Evolutionary conservation across 2,797 vertebrate genomes (phyloP), one percentile per base, ranked within the genome.

Genomic region (Muscicapa comitata): DNA sequence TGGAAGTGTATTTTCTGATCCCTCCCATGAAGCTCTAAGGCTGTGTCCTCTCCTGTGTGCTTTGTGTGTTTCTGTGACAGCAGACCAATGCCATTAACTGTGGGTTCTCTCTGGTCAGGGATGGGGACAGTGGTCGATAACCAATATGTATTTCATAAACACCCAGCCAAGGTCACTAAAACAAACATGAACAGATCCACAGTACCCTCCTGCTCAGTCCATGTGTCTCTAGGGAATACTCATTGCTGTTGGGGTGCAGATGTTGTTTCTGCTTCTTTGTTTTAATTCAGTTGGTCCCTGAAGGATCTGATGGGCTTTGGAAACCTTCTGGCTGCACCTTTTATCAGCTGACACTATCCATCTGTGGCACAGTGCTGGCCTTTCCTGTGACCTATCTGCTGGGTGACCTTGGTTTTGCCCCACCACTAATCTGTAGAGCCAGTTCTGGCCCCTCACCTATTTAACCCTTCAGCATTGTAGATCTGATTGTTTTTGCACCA

Each of bases 241-340:
- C 82, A 11, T 6, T 20, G 85, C 79, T 93, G 21, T 95, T 88
- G 94, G 95, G 94, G 93, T 95, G 91, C 95, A 97, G 95, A 87
- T 96, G 95, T 78, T 96, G 63, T 66, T 96, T 90, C 85, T 84
- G 89, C 91, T 81, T 57, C 79, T 66, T 74, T 73, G 66, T 94
- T 96, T 93, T 93, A 93, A 95, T 97, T 96, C 91, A 70, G 38
- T 37, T 25, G 33, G 78, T 96, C 94, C 94, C 95, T 94, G 76
- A 95, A 96, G 92, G 78, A 84, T 93, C 94, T 86, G 94, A 89
- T 75, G 91, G 89, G 94, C 93, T 94, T 95, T 91, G 82, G 89
- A 94, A 92, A 48, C 96, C 94, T 96, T 94, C 85, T 96, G 95
- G 94, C 79, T 25, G 29, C 85, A 93, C 66, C 85, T 89, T 96